phyloP scores from a whole-genome alignment of 1,140 invertebrate species.

The Yoshiicerus persimilis region DNA sequence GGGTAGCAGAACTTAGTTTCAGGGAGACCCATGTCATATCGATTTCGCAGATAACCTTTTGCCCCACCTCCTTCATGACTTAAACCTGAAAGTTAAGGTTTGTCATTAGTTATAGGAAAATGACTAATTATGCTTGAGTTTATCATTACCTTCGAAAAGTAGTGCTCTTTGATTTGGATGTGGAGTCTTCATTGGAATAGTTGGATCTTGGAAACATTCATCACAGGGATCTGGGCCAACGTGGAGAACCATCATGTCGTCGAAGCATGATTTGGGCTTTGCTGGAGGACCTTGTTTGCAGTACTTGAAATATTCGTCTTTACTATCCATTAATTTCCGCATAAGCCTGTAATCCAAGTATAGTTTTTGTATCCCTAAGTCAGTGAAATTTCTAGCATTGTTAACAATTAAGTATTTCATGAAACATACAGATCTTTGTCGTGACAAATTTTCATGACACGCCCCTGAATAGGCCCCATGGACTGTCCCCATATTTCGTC shows the following conservation, averaged over 20 bases:
- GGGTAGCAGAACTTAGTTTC: slow-evolving; percentile 39
- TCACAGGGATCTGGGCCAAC: slow-evolving; percentile 42
- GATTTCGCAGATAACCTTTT: slow-evolving; percentile 26
- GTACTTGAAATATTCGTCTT: slow-evolving; percentile 43
- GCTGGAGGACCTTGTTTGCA: slow-evolving; percentile 26
- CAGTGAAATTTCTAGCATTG: too few relatives aligned
- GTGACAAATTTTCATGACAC: slow-evolving; percentile 34
- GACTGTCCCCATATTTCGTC: slow-evolving; percentile 32
- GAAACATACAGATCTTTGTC: slow-evolving; percentile 32
- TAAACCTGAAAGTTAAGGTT: not conserved
- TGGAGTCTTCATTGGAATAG: slow-evolving; percentile 34
- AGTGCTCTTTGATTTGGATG: slow-evolving; percentile 27
- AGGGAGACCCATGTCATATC: slow-evolving; percentile 37
- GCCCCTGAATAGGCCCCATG: slow-evolving; percentile 41
- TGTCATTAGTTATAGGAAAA: too few relatives aligned
- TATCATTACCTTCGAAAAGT: slow-evolving; percentile 21
- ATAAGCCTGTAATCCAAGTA: slow-evolving; percentile 14
- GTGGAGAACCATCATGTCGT: not conserved
- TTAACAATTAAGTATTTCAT: not conserved
- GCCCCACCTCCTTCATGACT: slow-evolving; percentile 32
- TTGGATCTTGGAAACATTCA: slow-evolving; percentile 35
- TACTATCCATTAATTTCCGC: slow-evolving; percentile 40
- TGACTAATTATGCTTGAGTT: not conserved
- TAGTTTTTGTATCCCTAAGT: not conserved
- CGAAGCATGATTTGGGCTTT: not conserved